Conservation (phyloP, 2,797 vertebrate genomes). For the Clarias laeviceps region DNA sequence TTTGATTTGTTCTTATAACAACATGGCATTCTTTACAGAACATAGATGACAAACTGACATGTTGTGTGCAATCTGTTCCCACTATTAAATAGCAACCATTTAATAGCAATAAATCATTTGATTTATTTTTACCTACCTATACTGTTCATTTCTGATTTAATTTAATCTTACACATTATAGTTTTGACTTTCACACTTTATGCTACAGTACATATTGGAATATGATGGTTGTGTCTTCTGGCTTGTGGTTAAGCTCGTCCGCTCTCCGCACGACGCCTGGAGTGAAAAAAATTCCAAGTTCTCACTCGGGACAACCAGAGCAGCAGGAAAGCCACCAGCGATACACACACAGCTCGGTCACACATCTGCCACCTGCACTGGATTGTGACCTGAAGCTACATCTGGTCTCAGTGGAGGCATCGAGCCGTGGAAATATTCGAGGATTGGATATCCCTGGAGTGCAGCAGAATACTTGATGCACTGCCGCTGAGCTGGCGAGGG, state of each 20-base stretch:
- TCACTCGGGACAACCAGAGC: background rate
- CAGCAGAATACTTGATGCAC: background rate
- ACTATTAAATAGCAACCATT: background rate
- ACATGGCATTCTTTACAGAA: background rate
- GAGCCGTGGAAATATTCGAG: conserved; percentile 27
- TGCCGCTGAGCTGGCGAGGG: background rate
- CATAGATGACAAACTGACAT: background rate
- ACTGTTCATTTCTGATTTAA: background rate
- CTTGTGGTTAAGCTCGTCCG: background rate
- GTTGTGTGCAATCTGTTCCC: background rate
- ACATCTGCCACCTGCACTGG: background rate
- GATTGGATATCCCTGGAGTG: conserved; percentile 12
- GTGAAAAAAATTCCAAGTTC: background rate
- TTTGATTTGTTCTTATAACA: background rate
- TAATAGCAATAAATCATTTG: background rate
- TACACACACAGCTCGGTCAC: background rate
- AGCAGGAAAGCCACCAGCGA: background rate
- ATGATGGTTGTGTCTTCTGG: background rate
- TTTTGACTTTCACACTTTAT: background rate
- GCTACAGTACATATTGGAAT: background rate
- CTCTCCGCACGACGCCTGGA: background rate
- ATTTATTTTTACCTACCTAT: background rate
- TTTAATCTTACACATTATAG: background rate
- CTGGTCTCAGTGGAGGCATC: conserved; percentile 14
- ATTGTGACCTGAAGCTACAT: conserved; percentile 31